A percentile compares a stretch with the other conserved stretches of the same genome.
Evolutionary conservation across 2,888 invertebrate genomes (phyloP).

Genomic region (Lasioglossum figueresi): DNA sequence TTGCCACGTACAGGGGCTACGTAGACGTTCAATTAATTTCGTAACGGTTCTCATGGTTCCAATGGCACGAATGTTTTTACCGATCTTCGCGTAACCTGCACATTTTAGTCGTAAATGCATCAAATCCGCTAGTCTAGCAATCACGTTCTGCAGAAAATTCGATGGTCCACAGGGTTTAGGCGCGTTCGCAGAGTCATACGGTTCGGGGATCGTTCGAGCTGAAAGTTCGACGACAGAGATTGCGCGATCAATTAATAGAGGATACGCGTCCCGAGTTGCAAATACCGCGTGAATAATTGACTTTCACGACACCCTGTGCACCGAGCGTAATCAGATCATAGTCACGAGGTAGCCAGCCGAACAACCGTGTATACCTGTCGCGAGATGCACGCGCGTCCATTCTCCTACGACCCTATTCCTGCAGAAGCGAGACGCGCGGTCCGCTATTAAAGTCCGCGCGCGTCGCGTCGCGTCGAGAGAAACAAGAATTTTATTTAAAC

Average conservation of each 20-base stretch:
- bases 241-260: constrained; percentile 1
- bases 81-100: too few relatives aligned
- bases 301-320: background rate
- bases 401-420: constrained; percentile 6
- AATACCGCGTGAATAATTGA: background rate
- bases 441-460: constrained; percentile 19
- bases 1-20: too few relatives aligned
- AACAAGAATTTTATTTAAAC: constrained; percentile 16
- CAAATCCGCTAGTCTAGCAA: background rate
- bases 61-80: too few relatives aligned
- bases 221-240: background rate
- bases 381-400: constrained; percentile 27
- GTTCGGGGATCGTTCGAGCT: background rate
- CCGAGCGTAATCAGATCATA: background rate
- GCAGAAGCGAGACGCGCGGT: background rate
- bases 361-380: background rate
- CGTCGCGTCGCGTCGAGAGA: constrained; percentile 25
- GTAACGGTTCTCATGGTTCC: too few relatives aligned
- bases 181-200: background rate
- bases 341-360: constrained; percentile 1
- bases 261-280: background rate
- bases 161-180: background rate
- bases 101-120: background rate
- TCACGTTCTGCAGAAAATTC: background rate
- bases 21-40: too few relatives aligned